These are phyloP conservation scores for Ypsolopha sequella DNA, from an alignment of 2,888 invertebrate genomes.

Conservation along the genomic window DNA sequence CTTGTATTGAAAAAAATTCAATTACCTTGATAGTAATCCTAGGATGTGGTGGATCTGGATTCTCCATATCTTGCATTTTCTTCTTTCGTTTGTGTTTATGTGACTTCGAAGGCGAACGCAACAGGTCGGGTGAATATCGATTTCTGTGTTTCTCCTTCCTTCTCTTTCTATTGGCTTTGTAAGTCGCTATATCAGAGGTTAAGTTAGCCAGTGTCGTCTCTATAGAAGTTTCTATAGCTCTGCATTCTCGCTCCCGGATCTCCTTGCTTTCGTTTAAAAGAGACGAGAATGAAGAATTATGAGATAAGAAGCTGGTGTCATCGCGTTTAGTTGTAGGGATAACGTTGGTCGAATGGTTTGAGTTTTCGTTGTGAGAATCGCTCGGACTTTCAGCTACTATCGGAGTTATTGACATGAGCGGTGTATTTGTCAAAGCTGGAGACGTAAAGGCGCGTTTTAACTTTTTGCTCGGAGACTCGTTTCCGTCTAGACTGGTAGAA, in stretches of 20 bases:
- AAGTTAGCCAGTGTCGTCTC: conserved; percentile 58
- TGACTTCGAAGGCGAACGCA: conserved; percentile 77
- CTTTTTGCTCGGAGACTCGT: conserved; percentile 39
- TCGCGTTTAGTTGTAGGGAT: conserved; percentile 22
- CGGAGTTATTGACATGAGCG: conserved; percentile 65
- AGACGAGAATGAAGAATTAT: conserved; percentile 62
- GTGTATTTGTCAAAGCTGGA: conserved; percentile 60
- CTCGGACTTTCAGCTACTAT: conserved; percentile 64
- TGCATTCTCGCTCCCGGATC: conserved; percentile 55
- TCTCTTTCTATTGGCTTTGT: conserved; percentile 76
- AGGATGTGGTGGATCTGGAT: conserved; percentile 72
- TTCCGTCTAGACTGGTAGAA: conserved; percentile 28
- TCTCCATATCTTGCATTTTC: conserved; percentile 72
- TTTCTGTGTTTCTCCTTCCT: conserved; percentile 83
- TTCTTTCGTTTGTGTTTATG: conserved; percentile 87
- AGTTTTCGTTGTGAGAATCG: conserved; percentile 63
- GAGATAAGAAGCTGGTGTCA: conserved; percentile 31
- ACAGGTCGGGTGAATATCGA: conserved; percentile 77
- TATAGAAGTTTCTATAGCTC: conserved; percentile 56
- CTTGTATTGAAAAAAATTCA: no score
- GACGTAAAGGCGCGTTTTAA: conserved; percentile 63
- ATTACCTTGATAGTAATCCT: conserved; percentile 86
- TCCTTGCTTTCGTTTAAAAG: conserved; percentile 37
- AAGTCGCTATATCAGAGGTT: conserved; percentile 61
- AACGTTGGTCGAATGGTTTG: conserved; percentile 47